Base-by-base conservation (phyloP, 1,140 invertebrate genomes). In the Brachionus asplanchnoidis region DNA sequence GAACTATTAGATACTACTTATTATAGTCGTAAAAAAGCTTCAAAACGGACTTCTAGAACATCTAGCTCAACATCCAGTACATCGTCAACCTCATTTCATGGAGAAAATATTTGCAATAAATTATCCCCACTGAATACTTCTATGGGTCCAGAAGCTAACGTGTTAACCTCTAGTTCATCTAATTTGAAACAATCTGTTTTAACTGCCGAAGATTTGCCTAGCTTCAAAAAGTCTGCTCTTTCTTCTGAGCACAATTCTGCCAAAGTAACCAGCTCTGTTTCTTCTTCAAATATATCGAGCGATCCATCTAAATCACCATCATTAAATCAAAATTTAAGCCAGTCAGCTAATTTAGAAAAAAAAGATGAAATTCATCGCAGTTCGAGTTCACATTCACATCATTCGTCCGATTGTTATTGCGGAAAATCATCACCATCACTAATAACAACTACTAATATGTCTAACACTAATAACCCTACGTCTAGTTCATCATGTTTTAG, bases 121-220 rank as follows among this genome's bases (percentile, higher is more conserved):
- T 28, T 46, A 6, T 46, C 73, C n/a, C 3, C 20, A 6, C 53
- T 60, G 0, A 77, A 50, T 50, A 5, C 73, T 46, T 46, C 42
- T 28, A 4, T 77, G 20, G 14, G 7, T 0, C 12, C 42, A 28
- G 73, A 26, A 36, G 23, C 46, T 20, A 20, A 2, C 14, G 26
- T 26, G 9, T 11, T 79, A 23, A 17, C 14, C 11, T 53, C 42
- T 8, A 6, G 17, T 2, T 20, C 14, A 9, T 23, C 32, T 77
- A 46, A 28, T 68, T 28, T 23, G 14, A 60, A 82, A 26, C 65
- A 60, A 40, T 82, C 79, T 20, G 44, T 65, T 20, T 23, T 65
- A 11, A 42, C 50, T n/a, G 79, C 79, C 14, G 56, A 82, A 82
- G 79, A 82, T 65, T 68, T 82, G 53, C 79, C 79, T 26, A 82